Conservation (phyloP, 2,113 vertebrate genomes). For the Coreoperca whiteheadi region DNA sequence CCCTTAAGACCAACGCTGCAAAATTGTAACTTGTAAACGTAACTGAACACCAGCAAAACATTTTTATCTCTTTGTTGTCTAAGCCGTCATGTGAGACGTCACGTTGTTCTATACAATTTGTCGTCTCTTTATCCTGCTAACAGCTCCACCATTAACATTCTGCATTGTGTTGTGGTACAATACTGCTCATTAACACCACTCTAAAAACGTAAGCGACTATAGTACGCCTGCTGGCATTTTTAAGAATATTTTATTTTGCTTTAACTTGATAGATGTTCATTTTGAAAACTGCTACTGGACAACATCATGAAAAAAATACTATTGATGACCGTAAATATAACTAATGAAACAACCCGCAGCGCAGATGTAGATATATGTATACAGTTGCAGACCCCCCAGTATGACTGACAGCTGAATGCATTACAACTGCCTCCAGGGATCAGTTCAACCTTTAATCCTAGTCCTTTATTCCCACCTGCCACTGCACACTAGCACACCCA, state of each 20-base stretch:
- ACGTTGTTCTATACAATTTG: background rate
- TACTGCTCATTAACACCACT: background rate
- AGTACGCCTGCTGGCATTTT: background rate
- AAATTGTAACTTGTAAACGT: no score
- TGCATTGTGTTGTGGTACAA: background rate
- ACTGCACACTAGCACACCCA: background rate
- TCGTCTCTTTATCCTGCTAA: background rate
- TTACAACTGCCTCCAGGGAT: constrained; percentile 49
- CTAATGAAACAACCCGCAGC: constrained; percentile 27
- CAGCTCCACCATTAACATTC: background rate
- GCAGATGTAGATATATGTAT: constrained; percentile 18
- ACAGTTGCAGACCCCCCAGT: background rate
- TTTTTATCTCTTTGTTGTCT: background rate
- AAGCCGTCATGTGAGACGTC: rapidly evolving
- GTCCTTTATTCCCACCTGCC: constrained; percentile 40
- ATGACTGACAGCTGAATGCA: constrained; percentile 55
- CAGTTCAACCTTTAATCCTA: constrained; percentile 50
- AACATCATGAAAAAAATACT: constrained; percentile 4
- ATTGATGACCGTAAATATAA: constrained; percentile 7
- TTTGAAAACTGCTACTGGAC: background rate
- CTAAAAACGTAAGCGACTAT: background rate
- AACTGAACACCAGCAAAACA: background rate
- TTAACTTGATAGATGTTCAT: background rate
- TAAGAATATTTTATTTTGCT: background rate
- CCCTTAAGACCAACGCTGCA: no score